Base-by-base conservation (phyloP, 2,888 invertebrate genomes). In the Pinctada fucata region DNA sequence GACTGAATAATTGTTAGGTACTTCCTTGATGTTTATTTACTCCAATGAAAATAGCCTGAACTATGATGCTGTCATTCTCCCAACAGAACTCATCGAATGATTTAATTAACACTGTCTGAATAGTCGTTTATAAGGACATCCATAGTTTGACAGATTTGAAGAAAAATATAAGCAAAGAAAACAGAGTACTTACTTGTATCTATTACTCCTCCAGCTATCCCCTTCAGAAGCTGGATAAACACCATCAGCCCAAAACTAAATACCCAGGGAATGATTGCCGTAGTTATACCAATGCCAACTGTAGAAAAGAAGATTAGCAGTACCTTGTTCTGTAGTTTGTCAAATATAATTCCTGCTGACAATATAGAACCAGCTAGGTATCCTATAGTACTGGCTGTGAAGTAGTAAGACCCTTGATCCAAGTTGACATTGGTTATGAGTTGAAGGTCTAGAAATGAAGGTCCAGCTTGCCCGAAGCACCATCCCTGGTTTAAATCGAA, bases 301-400 rank as follows among this genome's bases (percentile, higher is more conserved):
- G 91, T 84, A 50, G 88, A 88, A 13, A 91, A 73, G 66, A 90
- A 90, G 13, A 93, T 84, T 50, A 92, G 83, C 71, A 91, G 88
- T n/a, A 90, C 84, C 72, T 90, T 89, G 74, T 88, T 85, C 16
- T 88, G 79, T 49, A 74, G 48, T 5, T 51, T 48, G 81, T 90
- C 90, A 79, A 87, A 88, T n/a, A 90, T 71, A n/a, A 88, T 58
- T 6, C 91, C 91, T 31, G 87, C n/a, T n/a, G n/a, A 89, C 8
- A 91, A 74, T 16, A 92, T 78, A 48, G 93, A 91, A 13, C 93
- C 93, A 13, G 89, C 73, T 63, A 93, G 83, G 78, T 92, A 93
- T 10, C 93, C 93, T 6, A 88, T 83, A 5, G 93, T 91, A 70
- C 90, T 86, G 16, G 90, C 87, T 6, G 91, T 91, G 80, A 92